Conservation (phyloP, 1,140 invertebrate genomes). For the Cataglyphis hispanica region DNA sequence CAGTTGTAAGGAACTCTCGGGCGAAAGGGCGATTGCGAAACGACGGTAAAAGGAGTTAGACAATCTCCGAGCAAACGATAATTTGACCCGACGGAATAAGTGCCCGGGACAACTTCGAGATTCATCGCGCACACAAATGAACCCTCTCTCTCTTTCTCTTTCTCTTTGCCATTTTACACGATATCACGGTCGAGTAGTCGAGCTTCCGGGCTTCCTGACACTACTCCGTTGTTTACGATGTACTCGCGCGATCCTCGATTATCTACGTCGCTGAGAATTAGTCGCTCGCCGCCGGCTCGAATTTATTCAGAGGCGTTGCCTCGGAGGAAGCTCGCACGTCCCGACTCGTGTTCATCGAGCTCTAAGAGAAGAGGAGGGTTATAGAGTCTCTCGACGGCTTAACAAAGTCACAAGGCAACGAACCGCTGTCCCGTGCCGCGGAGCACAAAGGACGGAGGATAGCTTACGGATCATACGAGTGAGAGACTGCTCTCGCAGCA, state of each 20-base stretch:
- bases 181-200: conserved; percentile 17
- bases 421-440: conserved; percentile 51
- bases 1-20: conserved; percentile 33
- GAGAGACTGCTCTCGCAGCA: conserved; percentile 21
- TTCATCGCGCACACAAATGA: conserved; percentile 42
- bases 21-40: conserved; percentile 19
- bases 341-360: conserved; percentile 13
- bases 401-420: conserved; percentile 70
- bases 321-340: conserved; percentile 11
- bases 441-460: neutral
- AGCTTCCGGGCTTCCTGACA: neutral
- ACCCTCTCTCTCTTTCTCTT: neutral
- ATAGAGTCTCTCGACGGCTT: conserved; percentile 54
- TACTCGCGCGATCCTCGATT: conserved; percentile 63
- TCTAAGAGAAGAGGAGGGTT: conserved; percentile 10
- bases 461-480: conserved; percentile 42
- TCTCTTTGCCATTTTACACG: conserved; percentile 25
- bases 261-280: conserved; percentile 69
- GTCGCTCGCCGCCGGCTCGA: conserved; percentile 50
- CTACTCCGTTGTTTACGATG: conserved; percentile 58
- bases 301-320: conserved; percentile 57
- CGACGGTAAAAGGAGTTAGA: conserved; percentile 27
- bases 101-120: conserved; percentile 51
- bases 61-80: conserved; percentile 21
- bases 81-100: conserved; percentile 44